Evolutionary conservation across 2,113 vertebrate species (phyloP).

Genomic region (Centropus unirufus): DNA sequence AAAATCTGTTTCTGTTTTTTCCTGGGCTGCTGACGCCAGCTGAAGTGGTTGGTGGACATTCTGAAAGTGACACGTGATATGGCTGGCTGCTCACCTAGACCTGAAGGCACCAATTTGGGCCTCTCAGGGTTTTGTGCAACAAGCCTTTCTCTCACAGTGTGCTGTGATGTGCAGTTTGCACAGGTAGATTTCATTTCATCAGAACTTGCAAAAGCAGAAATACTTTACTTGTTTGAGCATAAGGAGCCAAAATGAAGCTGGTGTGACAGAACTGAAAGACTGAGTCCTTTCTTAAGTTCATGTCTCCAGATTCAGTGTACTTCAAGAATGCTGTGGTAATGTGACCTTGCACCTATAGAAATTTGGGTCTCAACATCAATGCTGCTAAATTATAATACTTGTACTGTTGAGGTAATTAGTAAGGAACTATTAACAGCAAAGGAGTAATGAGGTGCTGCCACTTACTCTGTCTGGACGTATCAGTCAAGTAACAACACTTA

Average conservation of each 20-base stretch:
- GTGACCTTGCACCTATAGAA: background rate
- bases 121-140: background rate
- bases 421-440: background rate
- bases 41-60: background rate
- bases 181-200: background rate
- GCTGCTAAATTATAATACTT: background rate
- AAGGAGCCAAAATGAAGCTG: background rate
- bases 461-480: background rate
- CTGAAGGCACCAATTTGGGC: background rate
- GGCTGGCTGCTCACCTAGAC: background rate
- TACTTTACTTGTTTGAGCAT: background rate
- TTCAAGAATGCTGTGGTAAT: background rate
- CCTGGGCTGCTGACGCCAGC: background rate
- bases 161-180: background rate
- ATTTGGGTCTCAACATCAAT: background rate
- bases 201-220: background rate
- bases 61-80: background rate
- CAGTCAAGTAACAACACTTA: background rate
- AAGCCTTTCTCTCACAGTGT: background rate
- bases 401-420: background rate
- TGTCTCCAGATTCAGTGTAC: background rate
- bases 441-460: background rate
- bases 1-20: background rate
- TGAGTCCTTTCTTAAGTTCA: background rate
- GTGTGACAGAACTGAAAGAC: background rate